Conservation (phyloP, 92 coral and sea anemone genomes). For the Palythoa grandiflora region DNA sequence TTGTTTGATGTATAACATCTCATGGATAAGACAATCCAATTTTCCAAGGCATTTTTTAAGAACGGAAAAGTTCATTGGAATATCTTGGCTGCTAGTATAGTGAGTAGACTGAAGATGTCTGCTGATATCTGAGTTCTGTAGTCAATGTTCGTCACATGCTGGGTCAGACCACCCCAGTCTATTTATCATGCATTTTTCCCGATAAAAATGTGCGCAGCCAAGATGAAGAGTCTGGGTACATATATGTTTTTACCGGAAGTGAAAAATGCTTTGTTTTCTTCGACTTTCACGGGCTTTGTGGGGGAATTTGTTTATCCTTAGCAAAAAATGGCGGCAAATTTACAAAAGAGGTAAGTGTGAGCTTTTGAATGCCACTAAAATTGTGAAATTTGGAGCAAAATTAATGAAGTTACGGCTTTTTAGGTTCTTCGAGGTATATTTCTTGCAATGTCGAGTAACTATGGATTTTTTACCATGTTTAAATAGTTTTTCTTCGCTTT, state of each 20-base stretch:
- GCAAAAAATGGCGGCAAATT: conserved; percentile 46
- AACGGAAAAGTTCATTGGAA: too few relatives aligned
- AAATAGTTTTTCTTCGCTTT: conserved; percentile 36
- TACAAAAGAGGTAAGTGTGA: conserved; percentile 45
- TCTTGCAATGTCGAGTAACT: conserved; percentile 39
- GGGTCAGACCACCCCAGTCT: conserved; percentile 61
- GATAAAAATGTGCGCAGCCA: conserved; percentile 51
- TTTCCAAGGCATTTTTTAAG: too few relatives aligned
- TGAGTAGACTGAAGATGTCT: too few relatives aligned
- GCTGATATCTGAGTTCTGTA: too few relatives aligned
- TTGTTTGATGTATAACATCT: too few relatives aligned
- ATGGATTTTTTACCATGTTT: conserved; percentile 37
- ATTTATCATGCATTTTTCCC: conserved; percentile 52
- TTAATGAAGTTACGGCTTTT: conserved; percentile 48
- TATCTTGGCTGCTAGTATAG: too few relatives aligned
- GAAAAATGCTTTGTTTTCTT: conserved; percentile 29
- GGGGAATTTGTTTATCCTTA: background rate
- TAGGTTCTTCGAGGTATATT: conserved; percentile 15
- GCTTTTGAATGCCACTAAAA: conserved; percentile 42
- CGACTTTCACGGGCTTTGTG: conserved; percentile 38
- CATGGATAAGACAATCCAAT: too few relatives aligned
- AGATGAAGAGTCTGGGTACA: conserved; percentile 56
- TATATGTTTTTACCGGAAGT: conserved; percentile 38
- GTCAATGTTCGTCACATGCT: background rate
- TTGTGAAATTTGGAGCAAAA: conserved; percentile 51